These are phyloP conservation scores for Axea sp. DNA, from an alignment of 2,888 invertebrate genomes.

Conservation along the genomic window DNA sequence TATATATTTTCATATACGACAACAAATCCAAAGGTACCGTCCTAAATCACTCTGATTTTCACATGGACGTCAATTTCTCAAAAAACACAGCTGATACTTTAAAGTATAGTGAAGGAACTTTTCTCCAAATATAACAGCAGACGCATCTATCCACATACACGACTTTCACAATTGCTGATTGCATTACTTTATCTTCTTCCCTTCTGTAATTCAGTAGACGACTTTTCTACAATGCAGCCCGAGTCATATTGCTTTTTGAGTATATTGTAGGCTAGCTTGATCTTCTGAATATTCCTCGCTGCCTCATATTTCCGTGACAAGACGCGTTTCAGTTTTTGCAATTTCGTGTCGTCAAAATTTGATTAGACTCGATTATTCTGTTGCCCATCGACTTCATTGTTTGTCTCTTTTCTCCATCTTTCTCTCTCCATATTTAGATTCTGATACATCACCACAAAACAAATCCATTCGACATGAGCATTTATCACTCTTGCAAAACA, in stretches of 20 bases:
- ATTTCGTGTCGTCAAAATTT: slow-evolving; percentile 19
- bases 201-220: slow-evolving; percentile 44
- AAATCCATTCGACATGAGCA: slow-evolving; percentile 2
- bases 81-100: slow-evolving; percentile 27
- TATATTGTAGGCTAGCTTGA: slow-evolving; percentile 30
- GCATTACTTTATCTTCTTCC: slow-evolving; percentile 49
- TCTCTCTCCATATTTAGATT: too few relatives aligned
- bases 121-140: slow-evolving; percentile 14
- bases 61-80: slow-evolving; percentile 41
- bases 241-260: slow-evolving; percentile 45
- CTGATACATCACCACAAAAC: too few relatives aligned
- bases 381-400: not conserved
- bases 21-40: slow-evolving; percentile 15
- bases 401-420: too few relatives aligned
- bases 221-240: slow-evolving; percentile 33
- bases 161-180: slow-evolving; percentile 47
- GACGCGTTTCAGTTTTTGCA: slow-evolving; percentile 14
- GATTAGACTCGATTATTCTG: slow-evolving; percentile 2
- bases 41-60: slow-evolving; percentile 26
- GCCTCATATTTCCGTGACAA: slow-evolving; percentile 8
- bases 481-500: slow-evolving; percentile 12
- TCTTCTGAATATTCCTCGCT: slow-evolving; percentile 25
- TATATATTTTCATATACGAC: too few relatives aligned
- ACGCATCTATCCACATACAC: slow-evolving; percentile 20
- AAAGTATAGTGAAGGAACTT: slow-evolving; percentile 22